A percentile compares a stretch with the other conserved stretches of the same genome.
Conservation (phyloP, 2,113 vertebrate species). For the Oreochromis niloticus region DNA sequence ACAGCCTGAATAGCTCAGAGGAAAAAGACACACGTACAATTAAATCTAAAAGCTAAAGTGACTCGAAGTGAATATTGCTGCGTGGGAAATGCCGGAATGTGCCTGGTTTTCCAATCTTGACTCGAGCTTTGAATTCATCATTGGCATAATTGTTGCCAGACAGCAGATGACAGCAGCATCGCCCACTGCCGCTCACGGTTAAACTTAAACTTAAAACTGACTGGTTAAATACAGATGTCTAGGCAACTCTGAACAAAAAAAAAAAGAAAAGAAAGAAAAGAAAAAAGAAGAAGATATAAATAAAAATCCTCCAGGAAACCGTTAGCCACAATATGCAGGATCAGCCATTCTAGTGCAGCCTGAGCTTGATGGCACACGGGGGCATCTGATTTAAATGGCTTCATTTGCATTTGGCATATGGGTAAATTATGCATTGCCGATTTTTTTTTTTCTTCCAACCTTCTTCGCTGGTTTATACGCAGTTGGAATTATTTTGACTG, state of each 20-base stretch:
- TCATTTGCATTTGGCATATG: conserved; percentile 4
- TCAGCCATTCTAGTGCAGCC: not conserved
- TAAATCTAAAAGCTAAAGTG: not conserved
- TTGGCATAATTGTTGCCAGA: conserved; percentile 68
- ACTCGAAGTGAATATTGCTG: not conserved
- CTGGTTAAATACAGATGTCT: conserved; percentile 25
- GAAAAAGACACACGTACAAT: not conserved
- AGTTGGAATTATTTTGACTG: conserved; percentile 17
- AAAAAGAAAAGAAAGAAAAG: not conserved
- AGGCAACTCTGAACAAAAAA: not conserved
- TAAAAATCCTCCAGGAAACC: conserved; percentile 6
- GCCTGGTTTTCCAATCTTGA: conserved; percentile 27
- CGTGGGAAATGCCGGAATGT: conserved; percentile 48
- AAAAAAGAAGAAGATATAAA: not conserved
- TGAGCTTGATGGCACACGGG: conserved; percentile 10
- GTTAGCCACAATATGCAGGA: not conserved
- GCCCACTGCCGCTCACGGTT: conserved; percentile 12
- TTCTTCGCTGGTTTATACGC: not conserved
- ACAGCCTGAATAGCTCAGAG: not conserved
- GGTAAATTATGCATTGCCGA: not conserved
- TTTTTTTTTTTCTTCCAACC: not conserved
- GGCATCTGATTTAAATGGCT: conserved; percentile 20
- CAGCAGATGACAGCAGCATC: conserved; percentile 47
- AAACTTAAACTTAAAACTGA: conserved; percentile 39
- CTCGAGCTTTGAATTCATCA: conserved; percentile 49